A percentile compares a stretch with the other conserved stretches of the same genome.
These are phyloP conservation scores for Halcyon chelicuti DNA, from an alignment of 2,797 vertebrate species.

Conservation along the genomic window DNA sequence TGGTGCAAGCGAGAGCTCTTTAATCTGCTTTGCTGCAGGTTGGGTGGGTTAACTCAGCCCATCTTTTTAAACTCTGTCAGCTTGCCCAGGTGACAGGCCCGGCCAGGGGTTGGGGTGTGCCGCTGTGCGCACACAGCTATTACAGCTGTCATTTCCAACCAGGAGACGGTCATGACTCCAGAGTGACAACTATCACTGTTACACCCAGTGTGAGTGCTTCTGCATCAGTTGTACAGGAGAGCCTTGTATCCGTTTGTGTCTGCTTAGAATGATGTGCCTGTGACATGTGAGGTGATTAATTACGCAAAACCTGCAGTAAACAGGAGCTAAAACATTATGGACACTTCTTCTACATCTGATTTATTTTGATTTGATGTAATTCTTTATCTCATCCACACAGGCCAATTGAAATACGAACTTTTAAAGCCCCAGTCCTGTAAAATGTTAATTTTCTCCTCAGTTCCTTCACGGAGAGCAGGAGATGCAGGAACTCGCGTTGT, in stretches of 20 bases:
- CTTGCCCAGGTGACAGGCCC: not conserved
- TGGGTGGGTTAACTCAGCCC: not conserved
- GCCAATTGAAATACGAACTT: not conserved
- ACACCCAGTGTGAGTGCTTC: not conserved
- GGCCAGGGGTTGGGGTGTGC: fast-evolving
- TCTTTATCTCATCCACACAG: not conserved
- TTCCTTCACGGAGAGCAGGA: not conserved
- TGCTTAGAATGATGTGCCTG: not conserved
- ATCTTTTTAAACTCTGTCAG: not conserved
- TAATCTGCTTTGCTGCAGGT: not conserved
- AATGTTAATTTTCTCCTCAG: not conserved
- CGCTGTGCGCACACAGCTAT: not conserved
- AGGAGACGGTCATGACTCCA: not conserved
- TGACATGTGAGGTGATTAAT: not conserved
- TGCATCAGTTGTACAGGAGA: not conserved
- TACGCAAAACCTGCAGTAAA: not conserved
- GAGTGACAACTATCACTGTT: not conserved
- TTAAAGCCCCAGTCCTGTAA: not conserved
- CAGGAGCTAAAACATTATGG: not conserved
- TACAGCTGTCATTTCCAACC: not conserved
- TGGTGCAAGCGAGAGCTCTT: not conserved
- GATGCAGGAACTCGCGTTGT: not conserved
- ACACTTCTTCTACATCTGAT: not conserved
- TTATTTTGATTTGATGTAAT: not conserved
- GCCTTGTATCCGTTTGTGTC: not conserved